phyloP scores from a whole-genome alignment of 1,140 invertebrate genomes.

The Phocides pigmalion region DNA sequence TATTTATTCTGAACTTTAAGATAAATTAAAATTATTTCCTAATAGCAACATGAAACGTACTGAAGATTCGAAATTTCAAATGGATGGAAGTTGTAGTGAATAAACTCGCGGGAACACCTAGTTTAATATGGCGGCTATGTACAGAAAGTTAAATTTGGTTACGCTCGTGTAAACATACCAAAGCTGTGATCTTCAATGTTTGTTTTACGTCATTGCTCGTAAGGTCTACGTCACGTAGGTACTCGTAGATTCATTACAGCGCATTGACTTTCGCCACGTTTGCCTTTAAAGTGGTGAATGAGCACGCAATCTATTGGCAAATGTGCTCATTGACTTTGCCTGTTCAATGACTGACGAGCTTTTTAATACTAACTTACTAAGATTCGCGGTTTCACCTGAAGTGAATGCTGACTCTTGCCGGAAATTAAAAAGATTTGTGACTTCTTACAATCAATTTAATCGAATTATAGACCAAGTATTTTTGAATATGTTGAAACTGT shows the following conservation, averaged over 20 bases:
- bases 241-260: constrained; percentile 10
- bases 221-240: constrained; percentile 8
- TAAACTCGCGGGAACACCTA: no score
- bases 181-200: background rate
- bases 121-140: no score
- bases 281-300: constrained; percentile 13
- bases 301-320: constrained; percentile 22
- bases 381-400: background rate
- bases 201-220: constrained; percentile 17
- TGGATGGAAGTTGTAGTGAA: no score
- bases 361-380: background rate
- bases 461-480: no score
- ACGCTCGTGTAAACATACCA: constrained; percentile 1
- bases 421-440: no score
- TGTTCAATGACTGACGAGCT: constrained; percentile 4
- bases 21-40: no score
- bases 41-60: no score
- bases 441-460: no score
- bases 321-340: constrained; percentile 10
- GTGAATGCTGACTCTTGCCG: no score
- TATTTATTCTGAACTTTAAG: no score
- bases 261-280: constrained; percentile 21
- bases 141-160: constrained; percentile 3
- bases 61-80: no score
- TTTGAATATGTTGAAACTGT: no score